Base-by-base conservation (phyloP, 2,113 vertebrate species). In the Anarrhichthys ocellatus region DNA sequence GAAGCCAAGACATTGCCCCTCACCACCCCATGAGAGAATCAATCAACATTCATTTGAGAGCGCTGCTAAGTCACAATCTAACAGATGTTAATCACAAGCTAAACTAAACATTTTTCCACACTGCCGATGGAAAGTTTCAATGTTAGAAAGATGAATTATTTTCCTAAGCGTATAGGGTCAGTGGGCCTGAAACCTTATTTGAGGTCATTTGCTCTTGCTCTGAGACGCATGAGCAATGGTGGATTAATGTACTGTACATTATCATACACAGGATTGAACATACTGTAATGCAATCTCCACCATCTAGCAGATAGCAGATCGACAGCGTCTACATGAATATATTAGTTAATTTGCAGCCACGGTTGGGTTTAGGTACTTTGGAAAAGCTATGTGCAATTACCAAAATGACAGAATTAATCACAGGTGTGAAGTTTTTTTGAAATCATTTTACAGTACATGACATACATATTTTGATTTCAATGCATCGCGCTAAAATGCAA, bases 391-490 rank as follows among this genome's bases (percentile, higher is more conserved):
- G 29, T 24, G 64, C 82, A 88, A 80, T 89, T 88, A 88, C n/a
- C 52, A 80, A 82, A 75, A 73, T 83, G 71, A 87, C 29, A 6
- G 78, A 90, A 91, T 85, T 73, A 87, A 88, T 90, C 77, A 36
- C 75, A 92, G 78, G 78, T 87, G 83, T 76, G 81, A 85, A 90
- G 63, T 72, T 50, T 80, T 87, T 87, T 82, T 68, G 40, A 82
- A 90, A 85, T 78, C 27, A 72, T 70, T 69, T 76, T 62, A 42
- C 80, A 85, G 58, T 56, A 75, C 54, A 74, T 46, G 34, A 69
- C 61, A 72, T 71, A 74, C 70, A 87, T 76, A 88, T 82, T 81
- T 84, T 76, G 58, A 83, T 87, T 90, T 78, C 63, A 80, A 38
- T 59, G 73, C 82, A 76, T 73, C 82, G 59, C 65, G 69, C 69